Evolutionary conservation across 1,140 invertebrate genomes (phyloP).

Genomic region (Arion vulgaris): DNA sequence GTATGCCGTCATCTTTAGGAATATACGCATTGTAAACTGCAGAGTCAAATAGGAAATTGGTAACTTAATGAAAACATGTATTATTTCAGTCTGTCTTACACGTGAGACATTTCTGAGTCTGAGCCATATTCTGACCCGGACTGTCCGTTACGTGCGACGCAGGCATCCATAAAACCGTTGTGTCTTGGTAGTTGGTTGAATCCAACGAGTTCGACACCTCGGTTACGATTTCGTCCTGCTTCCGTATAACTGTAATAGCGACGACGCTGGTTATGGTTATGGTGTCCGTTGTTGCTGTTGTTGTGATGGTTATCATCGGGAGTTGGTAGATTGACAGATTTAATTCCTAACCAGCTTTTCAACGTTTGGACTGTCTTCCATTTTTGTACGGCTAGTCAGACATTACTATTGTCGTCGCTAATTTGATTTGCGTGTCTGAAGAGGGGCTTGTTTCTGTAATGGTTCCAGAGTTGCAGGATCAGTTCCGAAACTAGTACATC

Average conservation of each 20-base stretch:
- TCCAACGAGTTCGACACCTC: conserved; percentile 27
- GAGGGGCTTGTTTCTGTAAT: conserved; percentile 69
- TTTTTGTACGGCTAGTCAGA: conserved; percentile 67
- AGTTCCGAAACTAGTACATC: conserved; percentile 75
- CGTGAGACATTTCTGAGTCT: conserved; percentile 29
- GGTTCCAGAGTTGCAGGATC: conserved; percentile 74
- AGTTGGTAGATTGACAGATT: conserved; percentile 37
- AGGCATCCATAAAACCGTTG: conserved; percentile 27
- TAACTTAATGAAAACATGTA: too few species aligned
- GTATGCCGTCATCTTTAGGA: too few species aligned
- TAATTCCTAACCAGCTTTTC: conserved; percentile 49
- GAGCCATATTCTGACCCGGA: conserved; percentile 18
- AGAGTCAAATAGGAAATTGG: too few species aligned
- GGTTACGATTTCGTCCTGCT: not conserved
- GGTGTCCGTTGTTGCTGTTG: not conserved
- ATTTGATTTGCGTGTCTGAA: conserved; percentile 69
- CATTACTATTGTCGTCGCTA: conserved; percentile 68
- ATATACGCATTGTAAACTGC: too few species aligned
- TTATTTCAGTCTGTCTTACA: not conserved
- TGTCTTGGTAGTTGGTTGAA: conserved; percentile 26
- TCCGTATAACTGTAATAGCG: conserved; percentile 9
- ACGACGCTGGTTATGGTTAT: not conserved
- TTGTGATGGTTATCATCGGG: conserved; percentile 1
- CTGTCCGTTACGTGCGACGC: not conserved
- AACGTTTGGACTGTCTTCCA: conserved; percentile 56